Base-by-base conservation (phyloP, 2,113 vertebrate genomes). In the Diadophis punctatus region DNA sequence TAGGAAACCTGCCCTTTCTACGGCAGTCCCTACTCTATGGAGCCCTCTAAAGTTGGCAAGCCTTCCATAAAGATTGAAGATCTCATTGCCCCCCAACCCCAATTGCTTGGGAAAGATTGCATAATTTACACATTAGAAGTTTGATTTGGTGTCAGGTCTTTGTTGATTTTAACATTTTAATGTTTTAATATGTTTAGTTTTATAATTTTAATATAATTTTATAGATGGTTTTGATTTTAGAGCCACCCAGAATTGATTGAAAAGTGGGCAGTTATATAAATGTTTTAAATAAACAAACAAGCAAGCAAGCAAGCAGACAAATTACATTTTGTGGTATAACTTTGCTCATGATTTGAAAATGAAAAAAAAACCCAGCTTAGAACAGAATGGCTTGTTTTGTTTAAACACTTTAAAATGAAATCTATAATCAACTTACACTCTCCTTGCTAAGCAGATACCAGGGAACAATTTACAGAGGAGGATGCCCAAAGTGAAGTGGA, bases 391-490 rank as follows among this genome's bases (percentile, higher is more conserved):
- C 10, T 34, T n/a, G 43, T 88, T 53, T 52, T n/a, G 34, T n/a
- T 87, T 49, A 49, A 85, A 86, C 85, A 86, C 46, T 86, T 86
- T 86, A 49, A 89, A 92, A 48, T 94, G 0, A 92, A 86, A 94
- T 10, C 25, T 27, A 93, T 0, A 90, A 8, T 90, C 86, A 4
- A 30, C 52, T 86, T 93, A 85, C 34, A 80, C 27, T 85, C 60
- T 0, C 55, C 43, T 94, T 1, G 93, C 93, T 12, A 2, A 95
- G 95, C 98, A 97, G 97, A 98, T 96, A 93, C 97, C 97, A 98
- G 98, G 96, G 98, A 98, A 90, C 97, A 97, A 34, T 98, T 96
- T 95, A 95, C 96, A 94, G 96, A 98, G 85, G 97, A 98, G 94
- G 94, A 95, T 88, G 92, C 95, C 74, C 97, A 97, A 46, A 96